Percentiles rank a stretch among this genome's conserved stretches.
Evolutionary conservation across 2,888 invertebrate genomes (phyloP).

Genomic region (Campoletis raptor): DNA sequence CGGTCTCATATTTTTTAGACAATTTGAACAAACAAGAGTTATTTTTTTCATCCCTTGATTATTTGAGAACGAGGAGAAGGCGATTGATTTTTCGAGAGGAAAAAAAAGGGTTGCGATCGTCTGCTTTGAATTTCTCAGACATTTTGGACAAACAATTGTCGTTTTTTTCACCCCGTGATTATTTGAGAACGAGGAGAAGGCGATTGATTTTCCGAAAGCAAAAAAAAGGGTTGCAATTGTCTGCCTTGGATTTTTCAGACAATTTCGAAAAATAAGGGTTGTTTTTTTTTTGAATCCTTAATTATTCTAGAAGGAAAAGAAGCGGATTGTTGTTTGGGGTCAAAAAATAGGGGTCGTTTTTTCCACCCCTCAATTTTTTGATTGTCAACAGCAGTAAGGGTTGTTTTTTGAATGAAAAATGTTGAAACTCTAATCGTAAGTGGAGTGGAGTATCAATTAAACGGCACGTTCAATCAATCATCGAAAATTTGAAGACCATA

Average conservation of each 20-base stretch:
- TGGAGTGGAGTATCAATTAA: not conserved
- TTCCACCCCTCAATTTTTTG: not conserved
- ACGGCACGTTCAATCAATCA: not conserved
- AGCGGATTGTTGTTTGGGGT: not conserved
- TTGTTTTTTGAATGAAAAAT: not conserved
- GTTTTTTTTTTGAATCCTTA: not conserved
- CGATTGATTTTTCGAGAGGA: too few relatives aligned
- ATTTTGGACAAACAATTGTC: too few relatives aligned
- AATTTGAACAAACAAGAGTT: too few relatives aligned
- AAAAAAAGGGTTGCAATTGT: not conserved
- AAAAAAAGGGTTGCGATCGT: too few relatives aligned
- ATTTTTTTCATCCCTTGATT: too few relatives aligned
- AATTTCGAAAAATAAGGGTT: too few relatives aligned
- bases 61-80: too few relatives aligned
- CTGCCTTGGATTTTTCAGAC: too few relatives aligned
- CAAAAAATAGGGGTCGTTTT: not conserved
- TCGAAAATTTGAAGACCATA: not conserved
- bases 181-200: too few relatives aligned
- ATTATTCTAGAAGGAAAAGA: not conserved
- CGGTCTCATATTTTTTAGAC: not conserved
- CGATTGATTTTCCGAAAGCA: too few relatives aligned
- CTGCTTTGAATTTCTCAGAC: too few relatives aligned
- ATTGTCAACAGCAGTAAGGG: not conserved
- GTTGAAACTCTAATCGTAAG: not conserved
- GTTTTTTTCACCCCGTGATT: too few relatives aligned